These are phyloP conservation scores for Ictalurus punctatus DNA, from an alignment of 2,113 vertebrate species.

Conservation along the genomic window DNA sequence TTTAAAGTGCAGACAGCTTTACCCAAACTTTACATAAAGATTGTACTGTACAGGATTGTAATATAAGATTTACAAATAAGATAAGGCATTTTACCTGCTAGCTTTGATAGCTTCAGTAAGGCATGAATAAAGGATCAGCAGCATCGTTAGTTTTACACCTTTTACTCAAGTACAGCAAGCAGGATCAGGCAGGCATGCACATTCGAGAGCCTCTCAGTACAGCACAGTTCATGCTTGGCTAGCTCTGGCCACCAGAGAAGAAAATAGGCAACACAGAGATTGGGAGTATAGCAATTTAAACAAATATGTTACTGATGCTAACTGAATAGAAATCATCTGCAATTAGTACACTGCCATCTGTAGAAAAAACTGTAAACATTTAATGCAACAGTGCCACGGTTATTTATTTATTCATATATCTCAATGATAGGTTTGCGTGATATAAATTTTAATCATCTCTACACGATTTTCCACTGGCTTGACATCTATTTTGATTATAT, in stretches of 20 bases:
- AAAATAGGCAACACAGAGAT: not conserved
- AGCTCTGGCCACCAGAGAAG: not conserved
- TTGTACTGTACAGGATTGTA: not conserved
- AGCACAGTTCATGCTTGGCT: not conserved
- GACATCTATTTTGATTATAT: not conserved
- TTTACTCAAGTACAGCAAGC: not conserved
- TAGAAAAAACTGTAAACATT: not conserved
- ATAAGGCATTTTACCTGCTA: not conserved
- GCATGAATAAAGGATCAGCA: slow-evolving; percentile 12
- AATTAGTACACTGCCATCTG: not conserved
- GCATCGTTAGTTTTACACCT: not conserved
- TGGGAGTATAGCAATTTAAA: not conserved
- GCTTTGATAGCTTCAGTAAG: not conserved
- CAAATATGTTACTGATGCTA: not conserved
- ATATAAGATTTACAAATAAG: not conserved
- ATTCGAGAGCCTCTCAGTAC: not conserved
- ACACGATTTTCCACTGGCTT: not conserved
- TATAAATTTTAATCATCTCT: not conserved
- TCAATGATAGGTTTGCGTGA: not conserved
- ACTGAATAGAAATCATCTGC: not conserved
- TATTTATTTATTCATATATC: not conserved
- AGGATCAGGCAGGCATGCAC: not conserved
- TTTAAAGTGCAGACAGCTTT: slow-evolving; percentile 25
- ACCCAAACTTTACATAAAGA: not conserved
- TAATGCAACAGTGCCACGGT: not conserved